Evolutionary conservation across 2,888 invertebrate genomes (phyloP), one percentile per base, ranked within the genome.

Genomic region (Deilephila elpenor): DNA sequence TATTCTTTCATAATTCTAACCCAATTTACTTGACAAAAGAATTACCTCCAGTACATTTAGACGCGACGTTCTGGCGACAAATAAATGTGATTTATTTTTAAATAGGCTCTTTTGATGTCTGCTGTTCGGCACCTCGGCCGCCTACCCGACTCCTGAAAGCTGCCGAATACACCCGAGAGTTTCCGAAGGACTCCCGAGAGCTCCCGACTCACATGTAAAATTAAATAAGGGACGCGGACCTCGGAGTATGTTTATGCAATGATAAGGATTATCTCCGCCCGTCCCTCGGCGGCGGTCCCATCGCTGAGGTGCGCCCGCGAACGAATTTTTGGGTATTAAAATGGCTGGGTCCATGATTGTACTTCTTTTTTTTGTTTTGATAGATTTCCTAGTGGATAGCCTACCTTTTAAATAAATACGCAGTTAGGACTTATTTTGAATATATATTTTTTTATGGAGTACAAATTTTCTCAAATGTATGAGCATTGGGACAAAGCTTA

Each of bases 41-140:
- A 56, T 56, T 56, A 56, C 56, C n/a, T 56, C 14, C 5, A 56
- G 56, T n/a, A 56, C 56, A 56, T 56, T 56, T 56, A 56, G 56
- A 56, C 56, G 56, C 56, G 56, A 56, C 56, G 19, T n/a, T 7
- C n/a, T 56, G 56, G 56, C 56, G 56, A 56, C n/a, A 56, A 56
- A 51, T 51, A 51, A 51, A 56, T 56, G 17, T n/a, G 56, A 56
- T 19, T 19, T n/a, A 56, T 56, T 56, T 56, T 56, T 56, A 56
- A 56, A 56, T 56, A n/a, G 56, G n/a, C n/a, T n/a, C 56, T 56
- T 44, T 56, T 56, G 56, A 56, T 56, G 56, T 56, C 56, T 19
- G 4, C 19, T 56, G 56, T 19, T 56, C 56, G 56, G 56, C 56
- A 17, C n/a, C 6, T 6, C 56, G 56, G 5, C 56, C n/a, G 56